Evolutionary conservation across 2,797 vertebrate genomes (phyloP), one percentile per base, ranked within the genome.

Genomic region (Buceros bicornis): DNA sequence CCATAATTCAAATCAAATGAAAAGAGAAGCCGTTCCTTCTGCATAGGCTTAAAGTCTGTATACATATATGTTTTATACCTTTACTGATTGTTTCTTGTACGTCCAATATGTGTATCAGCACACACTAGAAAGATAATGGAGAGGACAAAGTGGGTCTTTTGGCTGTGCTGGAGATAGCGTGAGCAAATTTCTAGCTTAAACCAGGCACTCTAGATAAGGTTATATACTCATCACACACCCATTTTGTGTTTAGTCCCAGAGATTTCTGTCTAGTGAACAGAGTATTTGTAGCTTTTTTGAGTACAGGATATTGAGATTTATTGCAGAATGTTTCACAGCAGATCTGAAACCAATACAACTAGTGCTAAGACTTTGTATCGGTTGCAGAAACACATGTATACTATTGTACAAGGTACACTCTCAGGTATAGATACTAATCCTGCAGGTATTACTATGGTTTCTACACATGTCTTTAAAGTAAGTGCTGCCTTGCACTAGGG

Each of bases 21-120:
- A 89, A 86, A 84, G 33, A 90, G 65, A 91, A 94, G 72, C 37
- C 10, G 19, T 54, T 19, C 50, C 56, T 72, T 87, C 33, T 95
- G 1, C 18, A 7, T 54, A 42, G 4, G 2, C 17, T 33, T 61
- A 33, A 73, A 92, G n/a, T 3, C 17, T 62, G 12, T 18, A 29
- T 61, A 11, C 6, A 25, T 33, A 13, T 1, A 10, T 6, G 1
- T 33, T 83, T 70, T 89, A 24, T 51, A 9, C 10, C 28, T 65
- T 89, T 84, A 31, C 5, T 57, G 2, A 10, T 61, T 64, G n/a
- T 31, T 50, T 66, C 37, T 64, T 81, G 4, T 43, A 22, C 51
- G 20, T 26, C 10, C 5, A 18, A 0, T 31, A 45, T 40, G 12
- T 8, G 7, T 57, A 11, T 82, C 13, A 48, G 13, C 28, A 64